A percentile compares a stretch with the other conserved stretches of the same genome.
Conservation (phyloP, 2,888 invertebrate genomes). For the Portevinia maculata region DNA sequence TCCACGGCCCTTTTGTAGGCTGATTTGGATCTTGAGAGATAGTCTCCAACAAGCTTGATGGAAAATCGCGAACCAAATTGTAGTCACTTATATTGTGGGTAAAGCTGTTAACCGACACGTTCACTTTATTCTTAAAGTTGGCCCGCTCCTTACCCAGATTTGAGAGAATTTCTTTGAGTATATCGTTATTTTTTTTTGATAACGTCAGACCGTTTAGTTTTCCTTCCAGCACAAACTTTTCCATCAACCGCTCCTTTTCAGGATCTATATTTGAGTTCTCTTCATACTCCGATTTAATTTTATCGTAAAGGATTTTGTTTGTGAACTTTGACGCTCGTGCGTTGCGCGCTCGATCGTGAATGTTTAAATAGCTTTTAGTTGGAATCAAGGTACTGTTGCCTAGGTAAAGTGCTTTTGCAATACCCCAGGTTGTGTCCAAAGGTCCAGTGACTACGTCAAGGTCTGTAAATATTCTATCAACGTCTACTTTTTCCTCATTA, state of each 20-base stretch:
- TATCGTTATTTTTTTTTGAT: conserved; percentile 83
- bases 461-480: conserved; percentile 88
- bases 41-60: conserved; percentile 86
- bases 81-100: conserved; percentile 87
- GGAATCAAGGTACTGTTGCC: conserved; percentile 92
- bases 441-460: conserved; percentile 89
- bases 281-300: conserved; percentile 83
- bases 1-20: conserved; percentile 91
- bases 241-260: conserved; percentile 88
- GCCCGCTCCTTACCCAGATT: conserved; percentile 85
- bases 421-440: conserved; percentile 93
- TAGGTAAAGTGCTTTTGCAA: conserved; percentile 92
- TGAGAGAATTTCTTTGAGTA: conserved; percentile 84
- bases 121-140: conserved; percentile 87
- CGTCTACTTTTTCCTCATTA: conserved; percentile 79
- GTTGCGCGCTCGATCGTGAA: conserved; percentile 90
- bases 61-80: conserved; percentile 88
- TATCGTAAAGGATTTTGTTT: conserved; percentile 82
- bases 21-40: conserved; percentile 87
- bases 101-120: conserved; percentile 87
- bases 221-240: conserved; percentile 92
- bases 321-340: conserved; percentile 90
- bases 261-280: conserved; percentile 81
- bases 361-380: conserved; percentile 89
- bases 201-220: conserved; percentile 92